Base-by-base conservation (phyloP, 1,140 invertebrate species). In the Drosophila nannoptera region DNA sequence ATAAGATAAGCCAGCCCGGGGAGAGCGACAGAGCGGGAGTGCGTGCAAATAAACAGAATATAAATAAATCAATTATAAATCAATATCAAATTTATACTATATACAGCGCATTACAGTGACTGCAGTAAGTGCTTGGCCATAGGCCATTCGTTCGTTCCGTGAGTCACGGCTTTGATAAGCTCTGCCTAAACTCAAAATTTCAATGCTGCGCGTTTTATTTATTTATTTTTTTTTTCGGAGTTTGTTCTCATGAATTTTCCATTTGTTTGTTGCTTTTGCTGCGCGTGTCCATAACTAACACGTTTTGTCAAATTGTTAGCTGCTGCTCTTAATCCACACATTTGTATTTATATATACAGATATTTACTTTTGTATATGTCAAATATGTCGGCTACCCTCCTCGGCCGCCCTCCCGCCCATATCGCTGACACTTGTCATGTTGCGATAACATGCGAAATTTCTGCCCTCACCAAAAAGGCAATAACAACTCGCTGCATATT, bases 371-470 rank as follows among this genome's bases (percentile, higher is more conserved):
- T 33, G 54, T 32, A 22, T 33, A 38, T 32, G 14, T 56, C 32
- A 12, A 36, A 36, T 60, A 22, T 50, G 40, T 9, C 14, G 40
- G n/a, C 40, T n/a, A 32, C 35, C 42, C 40, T 29, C n/a, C 6
- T 35, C 42, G 46, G 14, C 64, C 65, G 36, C 43, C 22, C 16
- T n/a, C 5, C 33, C 12, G 45, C 45, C 42, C 58, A 61, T 59
- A 78, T 75, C 72, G 48, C 62, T 83, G 80, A 73, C 76, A 84
- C 80, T 83, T 83, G 78, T 78, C 78, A 83, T 63, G 50, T 59
- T 64, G 76, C 81, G 81, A 84, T 86, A 84, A 84, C 81, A 81
- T 84, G 81, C 81, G 81, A 84, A 80, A 80, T 84, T 67, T 84
- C 73, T 80, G 73, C 14, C 52, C 61, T 32, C 22, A 67, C 59